Evolutionary conservation across 2,797 vertebrate genomes (phyloP), one percentile per base, ranked within the genome.

Genomic region (Alfaro cultratus): DNA sequence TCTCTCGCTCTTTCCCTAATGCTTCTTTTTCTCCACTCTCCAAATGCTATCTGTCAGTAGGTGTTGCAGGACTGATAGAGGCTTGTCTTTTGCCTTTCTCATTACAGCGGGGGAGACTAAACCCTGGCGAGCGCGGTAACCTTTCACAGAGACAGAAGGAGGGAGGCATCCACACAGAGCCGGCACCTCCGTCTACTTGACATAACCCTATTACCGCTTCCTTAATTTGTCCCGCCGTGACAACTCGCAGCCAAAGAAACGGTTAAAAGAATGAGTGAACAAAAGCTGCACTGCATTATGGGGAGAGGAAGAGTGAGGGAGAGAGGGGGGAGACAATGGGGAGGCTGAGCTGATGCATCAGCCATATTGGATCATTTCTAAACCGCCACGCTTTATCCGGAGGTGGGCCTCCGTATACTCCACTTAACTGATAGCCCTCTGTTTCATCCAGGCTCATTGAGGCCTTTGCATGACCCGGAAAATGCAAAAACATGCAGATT

Each of bases 151-250:
- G 92, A 94, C 89, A 75, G 91, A 92, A 86, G 90, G 88, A 88
- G 90, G 89, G 87, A 85, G 83, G 91, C 87, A 89, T 88, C 91
- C 86, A 77, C 89, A 91, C 91, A 82, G 84, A 93, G 92, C 90
- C 89, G 15, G 75, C 91, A 92, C 92, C 93, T 94, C 89, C 89
- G 89, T 94, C 92, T 93, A 92, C 91, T 92, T 93, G 93, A 93
- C 93, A 91, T 91, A 90, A 93, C 91, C 93, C 94, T 89, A 94
- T 95, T 95, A 93, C 91, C 53, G 86, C 87, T 91, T 88, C 93
- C 89, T 90, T 94, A 93, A 94, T 94, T 94, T 90, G 89, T 94
- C 91, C 91, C 51, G 67, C 79, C 86, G 68, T 92, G 94, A 94
- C 93, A 94, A 90, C 73, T 88, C 78, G 39, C 91, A 86, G 91